Evolutionary conservation across 2,797 vertebrate genomes (phyloP).

Genomic region (Hemibagrus guttatus): DNA sequence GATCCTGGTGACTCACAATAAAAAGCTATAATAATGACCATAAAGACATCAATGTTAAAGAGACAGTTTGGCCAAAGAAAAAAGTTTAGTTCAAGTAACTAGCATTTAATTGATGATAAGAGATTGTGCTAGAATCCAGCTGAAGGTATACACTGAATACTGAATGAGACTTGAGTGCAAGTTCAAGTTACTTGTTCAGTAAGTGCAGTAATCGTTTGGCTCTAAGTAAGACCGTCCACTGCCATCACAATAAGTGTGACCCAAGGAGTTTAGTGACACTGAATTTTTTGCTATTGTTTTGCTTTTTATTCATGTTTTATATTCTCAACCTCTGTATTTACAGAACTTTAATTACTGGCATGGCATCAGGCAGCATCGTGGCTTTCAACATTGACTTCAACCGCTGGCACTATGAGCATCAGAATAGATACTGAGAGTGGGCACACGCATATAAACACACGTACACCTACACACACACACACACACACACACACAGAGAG

Average conservation of each 20-base stretch:
- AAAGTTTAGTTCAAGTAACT: neutral
- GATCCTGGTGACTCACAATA: neutral
- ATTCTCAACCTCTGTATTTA: conserved; percentile 10
- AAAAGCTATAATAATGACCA: neutral
- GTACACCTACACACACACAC: neutral
- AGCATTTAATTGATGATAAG: neutral
- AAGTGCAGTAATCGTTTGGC: neutral
- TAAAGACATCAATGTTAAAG: neutral
- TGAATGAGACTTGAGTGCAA: neutral
- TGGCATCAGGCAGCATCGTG: conserved; percentile 98
- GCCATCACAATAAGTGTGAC: neutral
- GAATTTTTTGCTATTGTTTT: neutral
- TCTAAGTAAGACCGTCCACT: neutral
- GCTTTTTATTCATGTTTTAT: neutral
- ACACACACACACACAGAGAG: conserved; percentile 13
- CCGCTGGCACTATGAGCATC: conserved; percentile 98
- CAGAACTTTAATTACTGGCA: conserved; percentile 98
- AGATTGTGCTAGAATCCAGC: too few species aligned
- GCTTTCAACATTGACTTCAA: conserved; percentile 99
- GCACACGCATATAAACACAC: neutral
- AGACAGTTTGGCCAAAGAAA: neutral
- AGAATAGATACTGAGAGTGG: conserved; percentile 89
- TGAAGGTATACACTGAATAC: neutral
- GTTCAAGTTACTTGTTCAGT: neutral
- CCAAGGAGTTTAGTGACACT: neutral